These are phyloP conservation scores for Drosophila grimshawi DNA, from an alignment of 1,140 invertebrate species.

Conservation along the genomic window DNA sequence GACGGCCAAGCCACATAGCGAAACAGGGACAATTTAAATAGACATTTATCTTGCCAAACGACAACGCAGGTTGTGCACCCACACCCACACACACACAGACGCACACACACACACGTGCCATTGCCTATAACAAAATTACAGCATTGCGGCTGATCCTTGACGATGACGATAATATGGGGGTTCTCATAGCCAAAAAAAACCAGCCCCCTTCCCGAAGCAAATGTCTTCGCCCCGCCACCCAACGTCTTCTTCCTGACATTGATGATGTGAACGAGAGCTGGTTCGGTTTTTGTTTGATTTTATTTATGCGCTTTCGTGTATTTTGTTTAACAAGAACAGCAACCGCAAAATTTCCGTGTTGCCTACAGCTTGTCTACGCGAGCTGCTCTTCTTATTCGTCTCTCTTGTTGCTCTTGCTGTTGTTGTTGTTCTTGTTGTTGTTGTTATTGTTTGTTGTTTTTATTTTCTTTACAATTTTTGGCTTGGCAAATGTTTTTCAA, in stretches of 20 bases:
- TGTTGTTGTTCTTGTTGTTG: constrained; percentile 10
- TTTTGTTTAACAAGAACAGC: constrained; percentile 57
- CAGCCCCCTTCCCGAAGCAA: not conserved
- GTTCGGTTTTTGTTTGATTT: constrained; percentile 69
- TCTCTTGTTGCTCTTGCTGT: constrained; percentile 8
- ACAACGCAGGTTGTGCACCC: constrained; percentile 62
- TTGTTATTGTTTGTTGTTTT: constrained; percentile 58
- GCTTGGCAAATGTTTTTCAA: constrained; percentile 78
- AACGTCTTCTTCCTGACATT: constrained; percentile 39
- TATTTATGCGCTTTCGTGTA: constrained; percentile 71
- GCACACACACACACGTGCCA: constrained; percentile 47
- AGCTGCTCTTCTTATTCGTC: constrained; percentile 1
- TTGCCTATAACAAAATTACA: constrained; percentile 76
- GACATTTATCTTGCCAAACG: constrained; percentile 78
- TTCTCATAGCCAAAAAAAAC: constrained; percentile 28
- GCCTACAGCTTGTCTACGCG: constrained; percentile 42
- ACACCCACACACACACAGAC: constrained; percentile 34
- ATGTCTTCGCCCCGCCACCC: constrained; percentile 18
- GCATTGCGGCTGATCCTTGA: constrained; percentile 77
- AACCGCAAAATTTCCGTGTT: constrained; percentile 50
- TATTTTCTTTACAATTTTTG: constrained; percentile 81
- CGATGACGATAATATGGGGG: constrained; percentile 68
- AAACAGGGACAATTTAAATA: constrained; percentile 80
- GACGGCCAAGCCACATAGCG: constrained; percentile 52
- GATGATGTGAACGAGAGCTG: constrained; percentile 63